Percentiles rank a stretch among this genome's conserved stretches.
phyloP scores from a whole-genome alignment of 2,797 vertebrate species.

The Manis javanica region DNA sequence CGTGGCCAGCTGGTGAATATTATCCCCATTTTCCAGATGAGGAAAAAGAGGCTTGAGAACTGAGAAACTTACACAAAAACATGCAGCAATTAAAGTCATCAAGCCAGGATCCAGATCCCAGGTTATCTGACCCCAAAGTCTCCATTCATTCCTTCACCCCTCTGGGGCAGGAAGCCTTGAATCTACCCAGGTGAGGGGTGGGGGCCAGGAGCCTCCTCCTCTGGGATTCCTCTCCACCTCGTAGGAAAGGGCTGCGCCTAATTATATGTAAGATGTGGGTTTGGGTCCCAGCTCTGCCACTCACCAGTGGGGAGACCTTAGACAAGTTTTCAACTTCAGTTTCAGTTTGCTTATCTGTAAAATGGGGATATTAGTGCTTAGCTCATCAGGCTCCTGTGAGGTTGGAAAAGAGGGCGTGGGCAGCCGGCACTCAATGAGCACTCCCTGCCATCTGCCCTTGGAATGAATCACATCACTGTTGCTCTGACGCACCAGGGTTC shows the following conservation, averaged over 20 bases:
- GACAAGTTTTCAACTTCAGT: neutral
- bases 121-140: neutral
- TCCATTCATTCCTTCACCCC: neutral
- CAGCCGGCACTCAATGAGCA: rapidly evolving
- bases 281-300: neutral
- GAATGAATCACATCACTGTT: rapidly evolving
- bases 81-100: neutral
- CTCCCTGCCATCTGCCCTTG: rapidly evolving
- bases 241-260: neutral
- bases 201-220: neutral
- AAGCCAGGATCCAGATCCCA: neutral
- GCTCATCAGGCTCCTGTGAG: neutral
- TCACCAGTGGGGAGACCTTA: neutral
- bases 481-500: neutral
- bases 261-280: neutral
- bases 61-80: neutral
- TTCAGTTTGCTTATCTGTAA: conserved; percentile 22
- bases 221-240: neutral
- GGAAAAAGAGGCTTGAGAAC: neutral
- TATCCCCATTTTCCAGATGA: neutral
- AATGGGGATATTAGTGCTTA: neutral
- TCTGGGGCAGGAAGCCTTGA: neutral
- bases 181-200: neutral
- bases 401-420: neutral
- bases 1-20: neutral